Evolutionary conservation across 2,888 invertebrate species (phyloP), one percentile per base, ranked within the genome.

Genomic region (Microctonus brassicae): DNA sequence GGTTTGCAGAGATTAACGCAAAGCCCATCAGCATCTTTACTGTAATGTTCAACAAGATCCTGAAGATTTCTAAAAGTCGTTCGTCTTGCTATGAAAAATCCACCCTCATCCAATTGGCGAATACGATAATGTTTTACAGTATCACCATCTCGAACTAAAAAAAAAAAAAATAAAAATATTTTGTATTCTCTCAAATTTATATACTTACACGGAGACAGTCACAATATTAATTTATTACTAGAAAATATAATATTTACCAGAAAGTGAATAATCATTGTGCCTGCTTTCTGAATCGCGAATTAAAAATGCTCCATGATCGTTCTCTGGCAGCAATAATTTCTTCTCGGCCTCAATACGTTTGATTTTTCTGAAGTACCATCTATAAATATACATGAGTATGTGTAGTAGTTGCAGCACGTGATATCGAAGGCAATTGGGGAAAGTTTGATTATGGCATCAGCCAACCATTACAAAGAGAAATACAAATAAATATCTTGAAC

Each of bases 341-440:
- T 99, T 99, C 89, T 99, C 99, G 73, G 99, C 99, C 91, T 99
- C 99, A 87, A 98, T 97, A 88, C 99, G 93, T 90, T 99, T 98
- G 86, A 99, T 98, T 90, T 99, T 99, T 80, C 99, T 97, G 91
- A 99, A 99, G 90, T 99, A 99, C 99, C 99, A 99, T 91, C 99
- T 99, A 92, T 68, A 93, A 92, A 79, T 74, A 78, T 75, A 76
- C 66, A 66, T 26, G 29, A 57, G 22, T 4, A 47, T 20, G 47
- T 47, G n/a, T 5, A 47, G 47, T 47, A 20, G 47, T 47, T 7
- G 47, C 36, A 57, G 47, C 36, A 57, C n/a, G 24, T 33, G 39
- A 36, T 57, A 66, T 57, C 39, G 17, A 57, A 66, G 57, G 60
- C 17, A 60, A 7, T 57, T 42, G 53, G 62, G 52, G 71, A 71